Evolutionary conservation across 2,797 vertebrate species (phyloP).

Genomic region (Aphelocoma californica): DNA sequence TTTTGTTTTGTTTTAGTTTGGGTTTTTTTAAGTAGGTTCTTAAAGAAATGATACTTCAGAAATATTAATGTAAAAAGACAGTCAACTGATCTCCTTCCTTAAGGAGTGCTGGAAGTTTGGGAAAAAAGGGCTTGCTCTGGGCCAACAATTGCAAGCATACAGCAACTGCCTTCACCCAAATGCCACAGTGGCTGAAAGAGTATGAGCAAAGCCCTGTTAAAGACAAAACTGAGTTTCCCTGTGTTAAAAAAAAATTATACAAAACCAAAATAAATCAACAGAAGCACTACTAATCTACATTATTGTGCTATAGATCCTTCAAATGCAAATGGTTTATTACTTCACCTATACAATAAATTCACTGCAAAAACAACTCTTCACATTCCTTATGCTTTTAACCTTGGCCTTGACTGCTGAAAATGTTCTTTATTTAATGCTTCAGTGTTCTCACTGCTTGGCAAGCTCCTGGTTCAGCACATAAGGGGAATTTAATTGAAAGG

Average conservation of each 20-base stretch:
- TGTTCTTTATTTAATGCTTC: conserved; percentile 57
- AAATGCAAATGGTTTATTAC: conserved; percentile 54
- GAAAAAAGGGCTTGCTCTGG: neutral
- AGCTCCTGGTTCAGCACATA: conserved; percentile 24
- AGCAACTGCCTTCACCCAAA: neutral
- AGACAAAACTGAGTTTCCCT: neutral
- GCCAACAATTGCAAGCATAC: neutral
- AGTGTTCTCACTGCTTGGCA: conserved; percentile 47
- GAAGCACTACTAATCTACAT: conserved; percentile 9
- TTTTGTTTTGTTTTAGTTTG: neutral
- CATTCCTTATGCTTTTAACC: conserved; percentile 58
- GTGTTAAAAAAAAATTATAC: neutral
- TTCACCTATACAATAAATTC: conserved; percentile 22
- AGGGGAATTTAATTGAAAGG: conserved; percentile 35
- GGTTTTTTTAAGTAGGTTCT: neutral
- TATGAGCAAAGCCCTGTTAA: neutral
- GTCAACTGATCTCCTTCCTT: neutral
- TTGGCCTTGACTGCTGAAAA: conserved; percentile 49
- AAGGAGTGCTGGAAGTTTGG: neutral
- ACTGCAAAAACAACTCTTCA: conserved; percentile 26
- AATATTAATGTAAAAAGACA: neutral
- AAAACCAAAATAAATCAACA: neutral
- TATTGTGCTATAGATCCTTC: conserved; percentile 21
- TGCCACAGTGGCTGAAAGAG: neutral
- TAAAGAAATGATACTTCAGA: neutral